phyloP scores from a whole-genome alignment of 2,888 invertebrate genomes.

The Eristalis intricaria region DNA sequence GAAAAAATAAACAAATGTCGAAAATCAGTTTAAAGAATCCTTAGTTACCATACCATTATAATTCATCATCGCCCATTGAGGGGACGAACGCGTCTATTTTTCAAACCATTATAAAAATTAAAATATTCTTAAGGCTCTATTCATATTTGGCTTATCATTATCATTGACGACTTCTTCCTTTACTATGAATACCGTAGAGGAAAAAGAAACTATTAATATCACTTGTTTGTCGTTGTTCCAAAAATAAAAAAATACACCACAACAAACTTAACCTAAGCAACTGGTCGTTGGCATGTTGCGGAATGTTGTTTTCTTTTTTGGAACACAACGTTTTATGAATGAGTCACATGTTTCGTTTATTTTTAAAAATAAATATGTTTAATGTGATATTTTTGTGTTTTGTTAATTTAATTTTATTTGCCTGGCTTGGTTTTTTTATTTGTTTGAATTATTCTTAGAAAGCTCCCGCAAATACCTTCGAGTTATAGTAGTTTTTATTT shows the following conservation, averaged over 20 bases:
- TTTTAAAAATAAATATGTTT: conserved; percentile 58
- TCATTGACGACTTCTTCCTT: conserved; percentile 23
- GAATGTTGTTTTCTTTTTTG: conserved; percentile 59
- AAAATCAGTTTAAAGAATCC: no score
- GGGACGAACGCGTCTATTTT: conserved; percentile 30
- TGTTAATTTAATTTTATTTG: background rate
- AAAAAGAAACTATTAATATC: conserved; percentile 33
- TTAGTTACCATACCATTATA: no score
- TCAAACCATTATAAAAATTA: conserved; percentile 38
- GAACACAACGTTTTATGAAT: conserved; percentile 62
- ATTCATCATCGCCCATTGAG: background rate
- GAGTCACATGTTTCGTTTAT: conserved; percentile 62
- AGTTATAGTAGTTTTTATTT: conserved; percentile 16
- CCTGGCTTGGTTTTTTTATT: background rate
- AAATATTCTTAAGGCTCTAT: conserved; percentile 37
- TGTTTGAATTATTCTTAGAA: conserved; percentile 44
- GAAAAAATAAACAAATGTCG: no score
- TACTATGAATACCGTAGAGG: background rate
- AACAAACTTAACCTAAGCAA: conserved; percentile 40
- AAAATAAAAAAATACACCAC: conserved; percentile 34
- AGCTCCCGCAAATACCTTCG: conserved; percentile 24
- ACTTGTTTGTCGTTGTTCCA: conserved; percentile 50
- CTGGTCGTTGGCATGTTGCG: conserved; percentile 55
- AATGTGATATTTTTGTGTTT: conserved; percentile 23
- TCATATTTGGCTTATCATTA: conserved; percentile 63